Base-by-base conservation (phyloP, 2,888 invertebrate species). In the Craniophora ligustri region DNA sequence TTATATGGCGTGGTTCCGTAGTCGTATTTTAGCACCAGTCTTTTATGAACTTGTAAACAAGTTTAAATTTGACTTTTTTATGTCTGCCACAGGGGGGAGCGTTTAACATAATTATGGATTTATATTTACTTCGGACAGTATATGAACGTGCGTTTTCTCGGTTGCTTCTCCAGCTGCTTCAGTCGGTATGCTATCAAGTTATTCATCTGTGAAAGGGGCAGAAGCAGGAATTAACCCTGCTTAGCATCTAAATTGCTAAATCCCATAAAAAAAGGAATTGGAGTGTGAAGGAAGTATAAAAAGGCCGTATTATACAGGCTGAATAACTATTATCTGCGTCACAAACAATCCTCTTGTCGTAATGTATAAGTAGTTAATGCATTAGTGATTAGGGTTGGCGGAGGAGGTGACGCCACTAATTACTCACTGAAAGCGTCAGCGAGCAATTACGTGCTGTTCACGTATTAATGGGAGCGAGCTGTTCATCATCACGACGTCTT, bases 1-100 rank as follows among this genome's bases (percentile, higher is more conserved):
- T 57, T 58, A 58, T 58, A 51, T 59, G 63, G 41, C 40, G 45
- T 21, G 26, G 14, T 41, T 41, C 50, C 46, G 47, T 19, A 11
- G 8, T 31, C 36, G 11, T 55, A 44, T 48, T 60, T 48, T 51
- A 41, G 6, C 35, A 53, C 44, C 38, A 45, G 32, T 41, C 6
- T 48, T 59, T 38, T 36, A 41, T 41, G 40, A 7, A 6, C 5
- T 19, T 21, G 19, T 32, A 28, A 40, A 51, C 28, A 28, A 11
- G 5, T 36, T 35, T 11, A 13, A 5, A 19, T 26, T n/a, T 28
- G 48, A 15, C 39, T 18, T 40, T 16, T 19, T 8, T 10, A 10
- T 3, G 14, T 3, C n/a, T 8, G 2, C n/a, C 2, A 26, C 2
- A 5, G 10, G 3, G 26, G n/a, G n/a, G 10, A n/a, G n/a, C 26